Percentiles rank a stretch among this genome's conserved stretches.
Evolutionary conservation across 2,797 vertebrate genomes (phyloP).

Genomic region (Cynodonichthys magdalenae): DNA sequence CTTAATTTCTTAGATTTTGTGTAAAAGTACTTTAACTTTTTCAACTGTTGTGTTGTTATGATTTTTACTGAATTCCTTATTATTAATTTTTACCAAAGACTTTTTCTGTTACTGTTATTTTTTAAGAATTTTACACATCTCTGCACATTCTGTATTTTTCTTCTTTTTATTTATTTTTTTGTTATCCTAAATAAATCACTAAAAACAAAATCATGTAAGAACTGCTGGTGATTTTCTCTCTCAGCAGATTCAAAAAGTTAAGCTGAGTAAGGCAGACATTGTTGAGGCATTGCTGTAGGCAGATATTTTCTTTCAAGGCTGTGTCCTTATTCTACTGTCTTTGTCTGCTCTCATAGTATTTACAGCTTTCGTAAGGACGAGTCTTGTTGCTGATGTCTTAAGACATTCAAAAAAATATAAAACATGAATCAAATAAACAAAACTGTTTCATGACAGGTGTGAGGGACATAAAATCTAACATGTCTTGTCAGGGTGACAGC

Average conservation of each 20-base stretch:
- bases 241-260: conserved; percentile 5
- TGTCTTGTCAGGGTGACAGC: conserved; percentile 88
- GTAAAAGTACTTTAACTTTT: too few species aligned
- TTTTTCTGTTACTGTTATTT: too few species aligned
- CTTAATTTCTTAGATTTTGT: too few species aligned
- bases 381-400: too few species aligned
- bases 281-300: not conserved
- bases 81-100: too few species aligned
- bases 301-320: not conserved
- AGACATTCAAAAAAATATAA: too few species aligned
- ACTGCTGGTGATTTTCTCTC: not conserved
- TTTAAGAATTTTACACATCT: too few species aligned
- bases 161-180: too few species aligned
- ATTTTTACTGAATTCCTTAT: too few species aligned
- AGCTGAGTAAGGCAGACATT: conserved; percentile 12
- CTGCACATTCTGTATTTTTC: too few species aligned
- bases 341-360: not conserved
- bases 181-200: too few species aligned
- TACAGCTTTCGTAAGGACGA: conserved; percentile 12
- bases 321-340: not conserved
- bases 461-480: not conserved
- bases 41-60: too few species aligned
- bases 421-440: not conserved
- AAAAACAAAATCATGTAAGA: not conserved
- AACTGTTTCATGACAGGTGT: not conserved